Percentiles rank a stretch among this genome's conserved stretches.
phyloP scores from a whole-genome alignment of 2,113 vertebrate genomes.

The Paraplagusia blochii region DNA sequence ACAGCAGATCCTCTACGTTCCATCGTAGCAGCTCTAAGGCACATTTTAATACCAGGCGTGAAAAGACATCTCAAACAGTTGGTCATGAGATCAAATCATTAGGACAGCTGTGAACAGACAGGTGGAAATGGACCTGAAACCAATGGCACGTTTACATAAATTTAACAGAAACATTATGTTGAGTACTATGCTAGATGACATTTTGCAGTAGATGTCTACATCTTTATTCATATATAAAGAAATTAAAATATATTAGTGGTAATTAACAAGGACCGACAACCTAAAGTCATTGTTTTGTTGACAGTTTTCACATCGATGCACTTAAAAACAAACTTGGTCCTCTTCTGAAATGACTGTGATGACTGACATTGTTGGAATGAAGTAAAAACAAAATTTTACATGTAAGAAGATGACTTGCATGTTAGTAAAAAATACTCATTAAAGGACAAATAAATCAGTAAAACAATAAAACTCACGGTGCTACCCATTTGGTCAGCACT shows the following conservation, averaged over 20 bases:
- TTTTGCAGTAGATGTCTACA: constrained; percentile 6
- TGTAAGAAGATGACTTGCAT: constrained; percentile 5
- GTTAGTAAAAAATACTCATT: constrained; percentile 7
- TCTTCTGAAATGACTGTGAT: no score
- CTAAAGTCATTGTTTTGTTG: not conserved
- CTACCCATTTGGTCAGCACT: constrained; percentile 27
- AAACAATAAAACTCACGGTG: constrained; percentile 4
- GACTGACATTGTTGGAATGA: constrained; percentile 29
- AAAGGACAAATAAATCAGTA: constrained; percentile 15
- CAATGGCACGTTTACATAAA: constrained; percentile 10
- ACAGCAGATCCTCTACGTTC: no score
- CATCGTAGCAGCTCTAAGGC: no score
- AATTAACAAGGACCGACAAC: not conserved
- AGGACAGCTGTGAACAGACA: no score
- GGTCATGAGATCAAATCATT: no score
- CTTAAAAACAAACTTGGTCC: constrained; percentile 35
- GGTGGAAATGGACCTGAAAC: constrained; percentile 2
- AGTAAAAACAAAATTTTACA: constrained; percentile 13
- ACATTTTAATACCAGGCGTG: no score
- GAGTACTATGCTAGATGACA: constrained; percentile 21
- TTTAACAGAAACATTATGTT: not conserved
- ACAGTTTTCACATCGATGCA: constrained; percentile 19
- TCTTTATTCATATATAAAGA: constrained; percentile 10
- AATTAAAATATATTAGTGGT: constrained; percentile 23
- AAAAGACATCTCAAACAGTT: no score